Percentiles rank a stretch among this genome's conserved stretches.
Evolutionary conservation across 2,888 invertebrate genomes (phyloP).

Genomic region (Arctia plantaginis): DNA sequence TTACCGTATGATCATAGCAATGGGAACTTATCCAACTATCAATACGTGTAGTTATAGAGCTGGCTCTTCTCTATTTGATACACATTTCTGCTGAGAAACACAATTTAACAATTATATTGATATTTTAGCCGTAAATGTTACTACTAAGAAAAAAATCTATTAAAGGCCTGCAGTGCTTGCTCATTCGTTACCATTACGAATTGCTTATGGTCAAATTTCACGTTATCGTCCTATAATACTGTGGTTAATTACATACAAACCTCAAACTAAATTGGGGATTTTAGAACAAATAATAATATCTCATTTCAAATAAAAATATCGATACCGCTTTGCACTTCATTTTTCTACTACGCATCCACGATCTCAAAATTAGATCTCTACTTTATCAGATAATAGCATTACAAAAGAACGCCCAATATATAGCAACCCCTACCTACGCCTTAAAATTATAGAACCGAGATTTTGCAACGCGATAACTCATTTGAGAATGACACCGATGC

Average conservation of each 20-base stretch:
- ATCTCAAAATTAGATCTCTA: conserved; percentile 12
- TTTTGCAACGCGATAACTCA: conserved; percentile 76
- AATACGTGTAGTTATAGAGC: conserved; percentile 59
- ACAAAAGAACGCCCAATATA: conserved; percentile 31
- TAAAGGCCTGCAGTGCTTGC: conserved; percentile 23
- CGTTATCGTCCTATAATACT: background rate
- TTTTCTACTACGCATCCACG: conserved; percentile 31
- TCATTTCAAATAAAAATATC: conserved; percentile 29
- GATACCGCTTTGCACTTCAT: conserved; percentile 32
- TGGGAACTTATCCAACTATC: conserved; percentile 77
- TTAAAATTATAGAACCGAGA: conserved; percentile 60
- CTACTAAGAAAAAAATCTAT: conserved; percentile 43
- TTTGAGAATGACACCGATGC: conserved; percentile 80
- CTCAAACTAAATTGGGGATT: background rate
- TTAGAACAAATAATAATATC: background rate
- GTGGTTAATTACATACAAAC: background rate
- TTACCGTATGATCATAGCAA: conserved; percentile 80
- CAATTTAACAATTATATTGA: conserved; percentile 55
- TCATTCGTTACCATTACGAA: background rate
- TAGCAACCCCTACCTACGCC: conserved; percentile 39
- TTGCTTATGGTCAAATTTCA: background rate
- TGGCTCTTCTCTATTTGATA: conserved; percentile 64
- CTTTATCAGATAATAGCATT: conserved; percentile 19
- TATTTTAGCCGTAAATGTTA: conserved; percentile 39
- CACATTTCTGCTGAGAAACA: conserved; percentile 71